Conservation (phyloP, 2,113 vertebrate species). For the Columba janthina region DNA sequence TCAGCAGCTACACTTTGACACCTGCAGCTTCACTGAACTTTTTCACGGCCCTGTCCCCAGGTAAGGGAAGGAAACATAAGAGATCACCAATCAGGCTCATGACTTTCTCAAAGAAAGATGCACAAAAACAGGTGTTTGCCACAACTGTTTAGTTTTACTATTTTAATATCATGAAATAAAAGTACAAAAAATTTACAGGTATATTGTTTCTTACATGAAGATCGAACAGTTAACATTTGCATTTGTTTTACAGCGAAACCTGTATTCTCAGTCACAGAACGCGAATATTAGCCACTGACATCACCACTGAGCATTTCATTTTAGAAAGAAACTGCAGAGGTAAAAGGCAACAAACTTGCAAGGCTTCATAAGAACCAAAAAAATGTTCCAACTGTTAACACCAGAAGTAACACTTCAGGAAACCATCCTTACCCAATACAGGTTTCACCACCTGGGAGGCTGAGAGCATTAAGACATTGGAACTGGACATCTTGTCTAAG, state of each 20-base stretch:
- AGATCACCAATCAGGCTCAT: neutral
- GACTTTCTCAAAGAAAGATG: neutral
- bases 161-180: conserved; percentile 80
- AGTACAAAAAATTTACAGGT: conserved; percentile 78
- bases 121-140: conserved; percentile 42
- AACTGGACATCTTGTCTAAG: neutral
- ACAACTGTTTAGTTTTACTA: conserved; percentile 66
- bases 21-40: neutral
- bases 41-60: accelerated
- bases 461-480: neutral
- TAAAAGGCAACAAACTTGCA: conserved; percentile 58
- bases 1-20: neutral
- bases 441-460: neutral
- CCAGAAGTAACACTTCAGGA: neutral
- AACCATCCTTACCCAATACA: neutral
- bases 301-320: conserved; percentile 46
- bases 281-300: conserved; percentile 53
- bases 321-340: conserved; percentile 38
- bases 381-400: neutral
- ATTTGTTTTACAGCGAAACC: conserved; percentile 54
- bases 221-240: conserved; percentile 60
- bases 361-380: neutral
- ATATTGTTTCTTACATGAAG: conserved; percentile 68
- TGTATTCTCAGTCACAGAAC: conserved; percentile 59
- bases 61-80: neutral